A percentile compares a stretch with the other conserved stretches of the same genome.
These are phyloP conservation scores for Sanderia malayensis DNA, from an alignment of 30 jellyfish, hydroid and myxozoan species.

Conservation along the genomic window DNA sequence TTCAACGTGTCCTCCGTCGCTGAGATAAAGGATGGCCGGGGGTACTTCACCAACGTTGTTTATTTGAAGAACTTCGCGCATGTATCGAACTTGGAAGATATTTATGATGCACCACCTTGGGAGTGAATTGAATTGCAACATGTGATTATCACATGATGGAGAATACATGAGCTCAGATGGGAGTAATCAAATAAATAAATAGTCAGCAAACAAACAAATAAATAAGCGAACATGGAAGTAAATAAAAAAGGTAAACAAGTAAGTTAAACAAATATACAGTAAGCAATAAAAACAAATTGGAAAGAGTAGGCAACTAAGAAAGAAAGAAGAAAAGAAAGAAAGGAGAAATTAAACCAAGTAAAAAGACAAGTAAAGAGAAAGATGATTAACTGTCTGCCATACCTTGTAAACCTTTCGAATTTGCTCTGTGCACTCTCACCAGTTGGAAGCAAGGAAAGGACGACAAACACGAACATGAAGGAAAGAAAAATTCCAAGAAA, in stretches of 20 bases:
- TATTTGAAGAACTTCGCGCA: conserved; percentile 52
- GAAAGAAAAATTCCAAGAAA: conserved; percentile 49
- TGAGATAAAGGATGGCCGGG: conserved; percentile 73
- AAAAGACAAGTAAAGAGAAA: background rate
- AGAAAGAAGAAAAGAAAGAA: background rate
- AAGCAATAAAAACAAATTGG: too few relatives aligned
- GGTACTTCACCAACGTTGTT: conserved; percentile 78
- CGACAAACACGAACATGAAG: conserved; percentile 9
- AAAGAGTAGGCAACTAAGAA: background rate
- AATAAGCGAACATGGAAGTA: background rate
- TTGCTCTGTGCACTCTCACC: conserved; percentile 44
- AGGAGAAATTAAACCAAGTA: background rate
- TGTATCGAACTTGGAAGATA: conserved; percentile 54
- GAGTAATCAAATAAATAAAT: conserved; percentile 1
- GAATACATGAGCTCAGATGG: background rate
- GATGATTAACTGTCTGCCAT: too few relatives aligned
- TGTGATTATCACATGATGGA: too few relatives aligned
- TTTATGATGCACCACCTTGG: conserved; percentile 74
- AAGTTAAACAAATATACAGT: too few relatives aligned
- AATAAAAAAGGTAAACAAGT: too few relatives aligned
- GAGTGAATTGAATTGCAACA: too few relatives aligned
- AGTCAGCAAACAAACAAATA: background rate
- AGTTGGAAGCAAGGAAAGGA: conserved; percentile 58
- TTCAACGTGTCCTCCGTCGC: conserved; percentile 85
- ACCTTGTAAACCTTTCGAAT: conserved; percentile 59